Percentiles rank a stretch among this genome's conserved stretches.
These are phyloP conservation scores for Peromyscus maniculatus DNA, from an alignment of 2,113 vertebrate species.

Conservation along the genomic window DNA sequence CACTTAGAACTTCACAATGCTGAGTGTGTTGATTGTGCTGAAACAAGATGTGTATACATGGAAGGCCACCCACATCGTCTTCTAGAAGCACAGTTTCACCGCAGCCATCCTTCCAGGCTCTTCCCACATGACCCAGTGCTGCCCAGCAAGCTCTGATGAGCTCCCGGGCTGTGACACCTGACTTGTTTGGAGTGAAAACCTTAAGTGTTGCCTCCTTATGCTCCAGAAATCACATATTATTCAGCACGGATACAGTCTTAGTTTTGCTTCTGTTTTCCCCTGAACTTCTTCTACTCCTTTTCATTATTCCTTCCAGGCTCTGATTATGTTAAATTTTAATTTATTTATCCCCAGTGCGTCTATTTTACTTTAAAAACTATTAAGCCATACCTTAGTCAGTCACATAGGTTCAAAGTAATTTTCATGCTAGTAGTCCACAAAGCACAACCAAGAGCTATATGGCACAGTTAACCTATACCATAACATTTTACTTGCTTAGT, in stretches of 20 bases:
- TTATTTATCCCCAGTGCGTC: neutral
- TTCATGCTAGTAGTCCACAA: neutral
- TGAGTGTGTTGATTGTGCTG: neutral
- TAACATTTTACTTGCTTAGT: neutral
- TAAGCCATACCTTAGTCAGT: neutral
- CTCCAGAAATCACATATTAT: neutral
- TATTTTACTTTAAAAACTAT: slow-evolving; percentile 11
- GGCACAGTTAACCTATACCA: neutral
- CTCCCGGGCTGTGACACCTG: neutral
- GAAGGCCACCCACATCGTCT: neutral
- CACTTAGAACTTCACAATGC: neutral
- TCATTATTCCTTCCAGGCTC: slow-evolving; percentile 15
- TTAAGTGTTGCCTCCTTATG: neutral
- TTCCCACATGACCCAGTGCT: neutral
- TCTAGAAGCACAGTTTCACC: neutral
- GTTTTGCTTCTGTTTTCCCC: neutral
- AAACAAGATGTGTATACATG: neutral
- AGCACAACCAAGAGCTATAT: neutral
- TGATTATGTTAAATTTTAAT: slow-evolving; percentile 38
- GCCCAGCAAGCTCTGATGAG: neutral
- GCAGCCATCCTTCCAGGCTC: neutral
- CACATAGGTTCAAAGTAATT: neutral
- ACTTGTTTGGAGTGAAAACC: neutral
- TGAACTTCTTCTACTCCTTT: neutral
- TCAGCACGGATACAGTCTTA: neutral